Evolutionary conservation across 2,797 vertebrate genomes (phyloP), one percentile per base, ranked within the genome.

Genomic region (Tenualosa ilisha): DNA sequence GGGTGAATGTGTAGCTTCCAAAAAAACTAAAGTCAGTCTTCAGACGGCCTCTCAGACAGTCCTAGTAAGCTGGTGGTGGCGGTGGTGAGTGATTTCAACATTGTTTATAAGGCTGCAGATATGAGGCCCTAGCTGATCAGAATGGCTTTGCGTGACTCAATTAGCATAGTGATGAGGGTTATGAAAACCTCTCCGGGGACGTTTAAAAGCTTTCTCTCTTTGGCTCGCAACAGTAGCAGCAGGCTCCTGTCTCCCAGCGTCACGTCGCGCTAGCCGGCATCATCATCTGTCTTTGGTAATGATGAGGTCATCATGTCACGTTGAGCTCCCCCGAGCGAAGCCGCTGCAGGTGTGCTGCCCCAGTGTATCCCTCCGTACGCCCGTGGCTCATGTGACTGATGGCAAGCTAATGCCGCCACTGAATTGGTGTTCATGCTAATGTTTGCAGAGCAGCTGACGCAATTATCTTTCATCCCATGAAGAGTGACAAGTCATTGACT

Each of bases 141-240:
- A 79, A 82, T 89, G 59, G 87, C 84, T 83, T 84, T 84, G 79
- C 84, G 88, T 84, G 86, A 90, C 85, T 85, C 54, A 88, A 90
- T 90, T 88, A 87, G 54, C 85, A 84, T 79, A 83, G 85, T 87
- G 54, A 87, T 86, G 65, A 85, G 88, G 82, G 84, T 65, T 51
- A 53, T 85, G 85, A 89, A 88, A 81, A 86, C 81, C 81, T 43
- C 85, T 88, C 83, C 50, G 3, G 85, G 81, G 85, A 86, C n/a
- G 54, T 81, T 46, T 86, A 84, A 86, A 84, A 84, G 49, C 81
- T 82, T 46, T 85, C 81, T 83, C 61, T 84, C 54, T 84, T 85
- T 82, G 51, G 81, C 53, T 82, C 31, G 37, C 46, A 88, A 8
- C 1, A 49, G 46, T 8, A 49, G 46, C 72, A 46, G 72, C 40